These are phyloP conservation scores for Crematogaster levior DNA, from an alignment of 2,888 invertebrate species.

Conservation along the genomic window DNA sequence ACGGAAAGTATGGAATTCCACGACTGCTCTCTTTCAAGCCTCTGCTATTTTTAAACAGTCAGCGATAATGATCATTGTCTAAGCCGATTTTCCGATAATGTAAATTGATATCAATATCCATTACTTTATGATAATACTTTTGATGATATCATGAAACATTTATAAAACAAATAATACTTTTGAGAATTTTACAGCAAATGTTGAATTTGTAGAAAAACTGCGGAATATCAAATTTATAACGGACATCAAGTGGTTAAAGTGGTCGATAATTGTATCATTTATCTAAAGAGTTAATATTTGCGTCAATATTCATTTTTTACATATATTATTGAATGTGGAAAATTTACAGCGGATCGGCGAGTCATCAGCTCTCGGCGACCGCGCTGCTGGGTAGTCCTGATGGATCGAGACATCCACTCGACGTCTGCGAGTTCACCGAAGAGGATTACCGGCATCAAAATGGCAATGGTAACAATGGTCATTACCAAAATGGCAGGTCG, in stretches of 20 bases:
- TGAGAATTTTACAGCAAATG: not conserved
- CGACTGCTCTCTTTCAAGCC: not conserved
- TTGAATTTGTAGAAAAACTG: not conserved
- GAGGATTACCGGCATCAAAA: slow-evolving; percentile 86
- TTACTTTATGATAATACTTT: not conserved
- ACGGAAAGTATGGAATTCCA: slow-evolving; percentile 29
- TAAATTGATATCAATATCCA: not conserved
- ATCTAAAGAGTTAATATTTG: slow-evolving; percentile 11
- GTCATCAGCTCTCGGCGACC: slow-evolving; percentile 94
- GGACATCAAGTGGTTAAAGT: not conserved
- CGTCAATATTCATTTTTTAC: not conserved
- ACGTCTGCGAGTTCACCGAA: slow-evolving; percentile 89
- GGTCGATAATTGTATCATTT: not conserved
- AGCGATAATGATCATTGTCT: not conserved
- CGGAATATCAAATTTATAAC: not conserved
- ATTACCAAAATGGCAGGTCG: slow-evolving; percentile 84
- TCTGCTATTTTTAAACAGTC: slow-evolving; percentile 8
- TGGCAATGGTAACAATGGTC: slow-evolving; percentile 80
- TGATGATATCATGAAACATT: not conserved
- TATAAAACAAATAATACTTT: not conserved
- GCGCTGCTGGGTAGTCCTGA: slow-evolving; percentile 93
- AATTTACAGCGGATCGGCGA: slow-evolving; percentile 89
- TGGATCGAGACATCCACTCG: slow-evolving; percentile 92
- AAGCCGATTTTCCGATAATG: not conserved
- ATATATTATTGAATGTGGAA: slow-evolving; percentile 17